These are phyloP conservation scores for Linepithema humile DNA, from an alignment of 1,140 invertebrate genomes.

Conservation along the genomic window DNA sequence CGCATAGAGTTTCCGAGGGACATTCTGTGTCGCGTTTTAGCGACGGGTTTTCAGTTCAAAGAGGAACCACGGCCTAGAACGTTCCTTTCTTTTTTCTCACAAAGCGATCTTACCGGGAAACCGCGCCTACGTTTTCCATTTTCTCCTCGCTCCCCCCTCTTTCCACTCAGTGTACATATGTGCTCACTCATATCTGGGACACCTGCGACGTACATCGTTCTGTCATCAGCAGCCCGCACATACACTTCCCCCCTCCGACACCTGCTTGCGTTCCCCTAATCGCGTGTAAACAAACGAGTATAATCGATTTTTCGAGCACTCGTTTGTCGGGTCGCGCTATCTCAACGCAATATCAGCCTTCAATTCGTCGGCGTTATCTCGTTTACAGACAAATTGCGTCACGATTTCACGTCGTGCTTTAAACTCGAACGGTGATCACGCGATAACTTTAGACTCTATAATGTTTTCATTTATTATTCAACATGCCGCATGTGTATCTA, in stretches of 20 bases:
- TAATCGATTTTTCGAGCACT: slow-evolving; percentile 39
- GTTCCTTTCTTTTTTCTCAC: neutral
- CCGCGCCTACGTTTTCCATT: slow-evolving; percentile 47
- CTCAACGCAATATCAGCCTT: neutral
- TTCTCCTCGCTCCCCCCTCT: slow-evolving; percentile 29
- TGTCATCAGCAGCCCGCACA: neutral
- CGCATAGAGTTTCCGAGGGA: neutral
- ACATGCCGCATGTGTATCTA: neutral
- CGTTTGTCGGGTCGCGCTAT: neutral
- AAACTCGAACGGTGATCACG: neutral
- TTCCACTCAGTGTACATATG: slow-evolving; percentile 36
- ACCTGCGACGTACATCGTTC: slow-evolving; percentile 62
- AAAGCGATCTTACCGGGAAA: slow-evolving; percentile 45
- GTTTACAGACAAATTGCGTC: neutral
- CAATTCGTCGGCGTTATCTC: neutral
- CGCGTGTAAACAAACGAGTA: neutral
- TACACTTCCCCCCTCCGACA: neutral
- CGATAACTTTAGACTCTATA: neutral
- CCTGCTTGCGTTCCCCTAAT: slow-evolving; percentile 8
- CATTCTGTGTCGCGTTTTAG: neutral
- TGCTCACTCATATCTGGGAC: slow-evolving; percentile 54
- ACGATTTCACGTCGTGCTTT: neutral
- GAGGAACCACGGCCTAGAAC: neutral
- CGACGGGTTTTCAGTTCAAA: neutral
- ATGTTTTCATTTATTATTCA: neutral